A percentile compares a stretch with the other conserved stretches of the same genome.
Conservation (phyloP, 2,888 invertebrate species). For the Apodemia mormo region DNA sequence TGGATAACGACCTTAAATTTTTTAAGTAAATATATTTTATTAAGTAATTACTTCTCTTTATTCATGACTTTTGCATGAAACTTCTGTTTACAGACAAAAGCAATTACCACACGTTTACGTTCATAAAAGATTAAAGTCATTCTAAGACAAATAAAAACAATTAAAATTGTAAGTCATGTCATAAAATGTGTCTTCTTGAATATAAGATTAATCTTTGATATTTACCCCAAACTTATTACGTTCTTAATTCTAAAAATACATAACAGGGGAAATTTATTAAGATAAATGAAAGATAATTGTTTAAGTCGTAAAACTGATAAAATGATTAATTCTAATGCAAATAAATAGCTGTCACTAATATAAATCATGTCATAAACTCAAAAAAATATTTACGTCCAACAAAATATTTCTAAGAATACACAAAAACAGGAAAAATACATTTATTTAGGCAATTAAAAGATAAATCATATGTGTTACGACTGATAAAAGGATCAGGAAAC, state of each 20-base stretch:
- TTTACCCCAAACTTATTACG: background rate
- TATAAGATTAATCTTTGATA: background rate
- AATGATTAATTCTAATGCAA: conserved; percentile 2
- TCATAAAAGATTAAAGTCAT: no score
- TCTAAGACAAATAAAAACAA: no score
- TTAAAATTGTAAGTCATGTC: background rate
- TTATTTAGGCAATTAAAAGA: conserved; percentile 7
- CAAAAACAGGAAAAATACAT: conserved; percentile 1
- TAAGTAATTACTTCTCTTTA: background rate
- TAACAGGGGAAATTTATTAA: background rate
- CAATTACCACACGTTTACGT: background rate
- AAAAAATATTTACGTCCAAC: background rate
- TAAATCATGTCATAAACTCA: background rate
- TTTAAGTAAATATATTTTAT: background rate
- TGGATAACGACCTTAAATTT: background rate
- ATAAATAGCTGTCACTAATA: background rate
- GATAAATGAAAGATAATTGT: background rate
- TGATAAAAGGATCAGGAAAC: conserved; percentile 22
- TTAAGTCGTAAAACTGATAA: conserved; percentile 3
- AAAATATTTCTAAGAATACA: background rate
- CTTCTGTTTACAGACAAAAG: background rate
- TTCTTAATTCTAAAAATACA: background rate
- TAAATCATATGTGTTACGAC: conserved; percentile 5
- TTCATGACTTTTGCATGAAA: background rate
- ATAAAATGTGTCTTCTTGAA: background rate